Conservation (phyloP, 2,888 invertebrate species). For the Smittia sp. region DNA sequence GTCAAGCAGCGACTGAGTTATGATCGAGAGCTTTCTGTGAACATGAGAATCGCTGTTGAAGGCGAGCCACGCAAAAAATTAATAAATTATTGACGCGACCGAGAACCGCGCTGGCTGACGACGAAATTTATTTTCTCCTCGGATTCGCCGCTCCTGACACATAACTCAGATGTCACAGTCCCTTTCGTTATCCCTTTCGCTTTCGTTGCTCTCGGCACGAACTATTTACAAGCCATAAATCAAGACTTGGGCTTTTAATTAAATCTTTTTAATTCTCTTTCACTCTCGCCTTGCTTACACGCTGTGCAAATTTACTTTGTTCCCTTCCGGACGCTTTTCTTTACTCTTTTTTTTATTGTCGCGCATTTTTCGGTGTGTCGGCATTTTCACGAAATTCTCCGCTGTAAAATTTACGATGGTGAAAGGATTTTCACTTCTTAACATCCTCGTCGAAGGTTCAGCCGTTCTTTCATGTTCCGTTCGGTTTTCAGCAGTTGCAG, state of each 20-base stretch:
- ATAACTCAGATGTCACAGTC: constrained; percentile 12
- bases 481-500: background rate
- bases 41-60: background rate
- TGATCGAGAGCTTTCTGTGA: background rate
- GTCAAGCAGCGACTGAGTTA: background rate
- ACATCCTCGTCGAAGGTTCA: too few relatives aligned
- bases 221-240: constrained; percentile 37
- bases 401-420: background rate
- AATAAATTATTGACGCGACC: constrained; percentile 18
- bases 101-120: background rate
- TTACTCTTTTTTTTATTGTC: constrained; percentile 24
- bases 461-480: background rate
- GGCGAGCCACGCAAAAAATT: background rate
- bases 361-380: constrained; percentile 36
- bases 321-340: background rate
- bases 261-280: constrained; percentile 35
- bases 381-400: background rate
- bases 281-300: background rate
- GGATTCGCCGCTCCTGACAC: background rate
- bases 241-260: constrained; percentile 41
- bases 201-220: constrained; percentile 1
- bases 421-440: constrained; percentile 7
- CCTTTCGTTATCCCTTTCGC: background rate
- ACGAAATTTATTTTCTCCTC: background rate
- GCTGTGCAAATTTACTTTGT: constrained; percentile 25